Conservation (phyloP, 2,113 vertebrate genomes). For the Tetrao urogallus region DNA sequence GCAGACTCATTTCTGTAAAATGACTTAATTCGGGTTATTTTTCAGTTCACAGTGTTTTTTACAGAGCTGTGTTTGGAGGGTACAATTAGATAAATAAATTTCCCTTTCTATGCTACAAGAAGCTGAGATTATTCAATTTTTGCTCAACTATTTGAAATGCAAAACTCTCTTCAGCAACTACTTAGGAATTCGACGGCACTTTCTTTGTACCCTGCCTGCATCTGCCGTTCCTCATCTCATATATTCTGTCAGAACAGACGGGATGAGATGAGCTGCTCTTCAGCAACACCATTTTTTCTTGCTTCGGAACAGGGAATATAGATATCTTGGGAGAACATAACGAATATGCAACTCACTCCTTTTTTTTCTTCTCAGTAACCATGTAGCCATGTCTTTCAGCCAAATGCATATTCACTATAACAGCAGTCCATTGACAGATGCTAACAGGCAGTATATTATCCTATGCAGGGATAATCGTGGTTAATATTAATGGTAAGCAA, state of each 20-base stretch:
- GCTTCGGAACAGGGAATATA: background rate
- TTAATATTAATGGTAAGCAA: background rate
- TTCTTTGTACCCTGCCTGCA: background rate
- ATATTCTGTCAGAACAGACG: background rate
- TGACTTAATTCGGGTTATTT: background rate
- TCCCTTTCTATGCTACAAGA: background rate
- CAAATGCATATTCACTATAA: background rate
- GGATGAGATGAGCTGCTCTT: background rate
- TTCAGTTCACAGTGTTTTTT: constrained; percentile 2
- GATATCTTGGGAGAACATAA: background rate
- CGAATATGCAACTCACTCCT: background rate
- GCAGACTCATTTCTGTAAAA: background rate
- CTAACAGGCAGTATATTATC: background rate
- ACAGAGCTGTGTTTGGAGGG: background rate
- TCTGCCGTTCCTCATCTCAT: background rate
- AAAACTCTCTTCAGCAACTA: constrained; percentile 14
- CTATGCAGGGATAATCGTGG: background rate
- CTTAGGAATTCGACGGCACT: background rate
- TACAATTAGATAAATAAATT: constrained; percentile 21
- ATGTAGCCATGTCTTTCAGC: background rate
- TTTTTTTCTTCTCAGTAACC: background rate
- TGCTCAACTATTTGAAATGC: constrained; percentile 10
- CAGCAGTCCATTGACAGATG: background rate
- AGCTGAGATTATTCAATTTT: constrained; percentile 36
- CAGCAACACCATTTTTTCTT: background rate